A percentile compares a stretch with the other conserved stretches of the same genome.
Evolutionary conservation across 1,140 invertebrate species (phyloP).

Genomic region (Cotesia glomerata): DNA sequence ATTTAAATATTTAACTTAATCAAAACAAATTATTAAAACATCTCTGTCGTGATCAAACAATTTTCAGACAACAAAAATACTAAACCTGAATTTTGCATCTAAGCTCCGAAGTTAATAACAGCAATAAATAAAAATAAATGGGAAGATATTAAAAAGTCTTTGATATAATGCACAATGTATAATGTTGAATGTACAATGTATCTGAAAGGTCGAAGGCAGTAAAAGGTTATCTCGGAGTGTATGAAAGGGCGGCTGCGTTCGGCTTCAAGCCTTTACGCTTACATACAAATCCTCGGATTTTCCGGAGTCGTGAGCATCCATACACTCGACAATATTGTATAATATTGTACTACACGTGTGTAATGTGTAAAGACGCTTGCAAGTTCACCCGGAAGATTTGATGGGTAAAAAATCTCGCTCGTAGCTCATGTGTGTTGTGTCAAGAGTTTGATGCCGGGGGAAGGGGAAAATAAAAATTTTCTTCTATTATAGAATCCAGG

Average conservation of each 20-base stretch:
- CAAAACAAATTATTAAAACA: no score
- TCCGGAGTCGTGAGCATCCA: slow-evolving; percentile 20
- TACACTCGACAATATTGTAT: slow-evolving; percentile 2
- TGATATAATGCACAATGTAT: not conserved
- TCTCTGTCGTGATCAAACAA: no score
- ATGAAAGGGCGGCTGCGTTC: not conserved
- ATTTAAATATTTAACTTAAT: no score
- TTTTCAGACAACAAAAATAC: no score
- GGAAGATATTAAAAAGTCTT: no score
- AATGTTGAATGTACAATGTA: not conserved
- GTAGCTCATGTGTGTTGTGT: not conserved
- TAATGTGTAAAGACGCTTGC: slow-evolving; percentile 1
- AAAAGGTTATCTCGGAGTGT: not conserved
- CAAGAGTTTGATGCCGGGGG: not conserved
- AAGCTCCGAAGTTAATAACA: no score
- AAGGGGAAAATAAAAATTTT: slow-evolving; percentile 23
- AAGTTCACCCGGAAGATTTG: slow-evolving; percentile 23
- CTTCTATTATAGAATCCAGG: not conserved
- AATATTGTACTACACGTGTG: not conserved
- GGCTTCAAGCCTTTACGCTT: slow-evolving; percentile 9
- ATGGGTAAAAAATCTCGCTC: slow-evolving; percentile 6
- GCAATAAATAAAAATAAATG: no score
- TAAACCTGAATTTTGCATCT: no score
- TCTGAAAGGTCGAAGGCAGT: slow-evolving; percentile 1
- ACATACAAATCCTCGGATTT: slow-evolving; percentile 30